Percentiles rank a stretch among this genome's conserved stretches.
Evolutionary conservation across 2,888 invertebrate species (phyloP).

Genomic region (Caradrina kadenii): DNA sequence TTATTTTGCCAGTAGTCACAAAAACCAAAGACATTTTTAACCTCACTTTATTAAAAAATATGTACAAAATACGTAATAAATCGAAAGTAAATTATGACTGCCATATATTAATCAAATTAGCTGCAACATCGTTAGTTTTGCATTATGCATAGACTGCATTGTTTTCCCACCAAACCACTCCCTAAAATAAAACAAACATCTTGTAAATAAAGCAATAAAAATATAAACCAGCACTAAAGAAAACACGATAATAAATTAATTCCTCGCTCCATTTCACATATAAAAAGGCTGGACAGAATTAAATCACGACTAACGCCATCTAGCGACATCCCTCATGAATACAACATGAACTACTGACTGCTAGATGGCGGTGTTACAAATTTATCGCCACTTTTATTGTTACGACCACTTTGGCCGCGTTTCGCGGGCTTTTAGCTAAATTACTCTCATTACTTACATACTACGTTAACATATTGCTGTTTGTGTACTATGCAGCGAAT

Average conservation of each 20-base stretch:
- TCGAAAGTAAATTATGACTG: no score
- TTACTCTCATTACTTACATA: constrained; percentile 81
- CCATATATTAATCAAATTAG: no score
- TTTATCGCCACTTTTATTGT: constrained; percentile 82
- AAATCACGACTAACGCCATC: constrained; percentile 87
- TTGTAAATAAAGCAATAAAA: constrained; percentile 51
- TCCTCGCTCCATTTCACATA: constrained; percentile 48
- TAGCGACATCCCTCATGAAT: constrained; percentile 82
- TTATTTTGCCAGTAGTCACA: no score
- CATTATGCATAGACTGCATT: background rate
- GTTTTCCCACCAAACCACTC: background rate
- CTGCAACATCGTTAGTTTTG: background rate
- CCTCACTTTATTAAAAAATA: no score
- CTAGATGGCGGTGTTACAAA: constrained; percentile 82
- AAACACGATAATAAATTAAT: constrained; percentile 53
- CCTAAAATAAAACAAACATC: constrained; percentile 1
- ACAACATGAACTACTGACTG: constrained; percentile 77
- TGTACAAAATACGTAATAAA: no score
- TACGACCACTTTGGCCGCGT: constrained; percentile 81
- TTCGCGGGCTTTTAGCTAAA: constrained; percentile 84
- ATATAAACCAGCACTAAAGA: constrained; percentile 39
- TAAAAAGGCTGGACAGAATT: constrained; percentile 71
- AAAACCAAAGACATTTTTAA: no score
- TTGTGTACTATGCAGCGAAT: constrained; percentile 49
- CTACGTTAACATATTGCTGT: constrained; percentile 75